Evolutionary conservation across 2,797 vertebrate genomes (phyloP).

Genomic region (Buphagus erythrorhynchus): DNA sequence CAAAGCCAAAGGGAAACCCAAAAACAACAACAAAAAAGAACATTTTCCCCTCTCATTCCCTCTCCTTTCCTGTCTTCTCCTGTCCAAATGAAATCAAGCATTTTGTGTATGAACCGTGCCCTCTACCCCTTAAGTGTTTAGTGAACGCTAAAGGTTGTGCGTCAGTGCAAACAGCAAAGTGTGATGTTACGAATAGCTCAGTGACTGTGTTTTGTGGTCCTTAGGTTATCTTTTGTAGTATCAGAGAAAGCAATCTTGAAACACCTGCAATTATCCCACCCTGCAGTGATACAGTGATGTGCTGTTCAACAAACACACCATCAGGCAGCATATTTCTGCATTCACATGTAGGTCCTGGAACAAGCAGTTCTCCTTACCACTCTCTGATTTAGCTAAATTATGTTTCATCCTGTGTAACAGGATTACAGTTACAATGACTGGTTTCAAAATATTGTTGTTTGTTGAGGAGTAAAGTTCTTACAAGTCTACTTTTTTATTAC

Average conservation of each 20-base stretch:
- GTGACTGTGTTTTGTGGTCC: background rate
- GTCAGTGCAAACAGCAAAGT: background rate
- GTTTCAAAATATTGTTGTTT: constrained; percentile 5
- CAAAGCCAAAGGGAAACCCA: constrained; percentile 9
- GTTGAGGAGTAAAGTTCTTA: constrained; percentile 7
- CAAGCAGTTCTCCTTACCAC: background rate
- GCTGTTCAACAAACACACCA: background rate
- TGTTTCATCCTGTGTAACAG: constrained; percentile 10
- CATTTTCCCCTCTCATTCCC: background rate
- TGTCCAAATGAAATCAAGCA: background rate
- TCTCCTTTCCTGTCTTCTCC: constrained; percentile 11
- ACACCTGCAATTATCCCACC: constrained; percentile 2
- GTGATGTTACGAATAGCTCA: constrained; percentile 23
- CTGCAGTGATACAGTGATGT: background rate
- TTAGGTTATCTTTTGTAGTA: background rate
- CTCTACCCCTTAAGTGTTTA: constrained; percentile 5
- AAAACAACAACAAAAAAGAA: background rate
- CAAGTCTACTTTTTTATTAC: constrained; percentile 69
- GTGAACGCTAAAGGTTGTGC: background rate
- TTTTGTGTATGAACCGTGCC: constrained; percentile 19
- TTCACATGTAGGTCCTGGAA: background rate
- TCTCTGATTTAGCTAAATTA: background rate
- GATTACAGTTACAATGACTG: background rate
- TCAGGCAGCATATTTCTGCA: background rate
- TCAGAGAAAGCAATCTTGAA: constrained; percentile 34